phyloP scores from a whole-genome alignment of 2,797 vertebrate species.

The Merluccius polli region DNA sequence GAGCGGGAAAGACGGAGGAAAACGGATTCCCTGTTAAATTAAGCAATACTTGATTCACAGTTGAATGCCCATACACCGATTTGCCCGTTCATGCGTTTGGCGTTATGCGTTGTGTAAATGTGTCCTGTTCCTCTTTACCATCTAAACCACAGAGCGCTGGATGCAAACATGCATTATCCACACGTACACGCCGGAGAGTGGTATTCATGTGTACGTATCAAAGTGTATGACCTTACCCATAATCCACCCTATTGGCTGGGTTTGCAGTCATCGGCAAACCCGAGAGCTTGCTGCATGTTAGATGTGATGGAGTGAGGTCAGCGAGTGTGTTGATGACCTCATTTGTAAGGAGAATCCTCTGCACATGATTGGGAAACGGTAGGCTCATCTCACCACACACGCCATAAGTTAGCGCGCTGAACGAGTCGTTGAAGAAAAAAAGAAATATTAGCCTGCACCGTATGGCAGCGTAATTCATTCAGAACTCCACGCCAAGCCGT shows the following conservation, averaged over 20 bases:
- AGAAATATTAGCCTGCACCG: constrained; percentile 32
- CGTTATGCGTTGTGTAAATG: not conserved
- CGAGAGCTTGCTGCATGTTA: not conserved
- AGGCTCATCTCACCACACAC: too few species aligned
- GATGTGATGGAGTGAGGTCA: not conserved
- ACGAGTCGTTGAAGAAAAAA: not conserved
- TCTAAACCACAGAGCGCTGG: not conserved
- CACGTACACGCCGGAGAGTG: not conserved
- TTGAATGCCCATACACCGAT: not conserved
- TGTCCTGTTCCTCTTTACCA: not conserved
- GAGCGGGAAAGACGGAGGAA: not conserved
- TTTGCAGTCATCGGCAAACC: not conserved
- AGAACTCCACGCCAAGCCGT: constrained; percentile 52
- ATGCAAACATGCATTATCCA: not conserved
- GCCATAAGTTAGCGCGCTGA: not conserved
- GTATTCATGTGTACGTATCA: not conserved
- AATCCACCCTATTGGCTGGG: not conserved
- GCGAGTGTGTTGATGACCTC: not conserved
- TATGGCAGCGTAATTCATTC: constrained; percentile 66
- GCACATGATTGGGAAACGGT: too few species aligned
- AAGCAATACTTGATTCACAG: not conserved
- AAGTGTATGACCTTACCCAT: not conserved
- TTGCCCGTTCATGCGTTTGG: not conserved
- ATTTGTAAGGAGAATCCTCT: not conserved
- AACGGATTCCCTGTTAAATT: constrained; percentile 38